Percentiles rank a stretch among this genome's conserved stretches.
Conservation (phyloP, 2,888 invertebrate species). For the Leptinotarsa peninsularis region DNA sequence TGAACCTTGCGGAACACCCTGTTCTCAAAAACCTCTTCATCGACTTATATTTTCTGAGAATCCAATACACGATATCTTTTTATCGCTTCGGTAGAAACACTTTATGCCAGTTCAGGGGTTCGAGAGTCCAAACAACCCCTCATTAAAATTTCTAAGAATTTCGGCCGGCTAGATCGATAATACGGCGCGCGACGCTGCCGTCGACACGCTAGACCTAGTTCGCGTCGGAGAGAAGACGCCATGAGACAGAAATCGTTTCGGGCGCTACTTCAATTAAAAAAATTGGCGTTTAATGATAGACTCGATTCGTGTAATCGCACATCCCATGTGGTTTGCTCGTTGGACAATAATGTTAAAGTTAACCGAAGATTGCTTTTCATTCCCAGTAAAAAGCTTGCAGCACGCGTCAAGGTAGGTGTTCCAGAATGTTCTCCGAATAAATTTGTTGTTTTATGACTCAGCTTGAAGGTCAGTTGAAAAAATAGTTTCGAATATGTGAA, state of each 20-base stretch:
- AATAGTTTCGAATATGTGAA: too few species aligned
- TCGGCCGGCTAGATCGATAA: slow-evolving; percentile 39
- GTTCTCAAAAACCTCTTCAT: too few species aligned
- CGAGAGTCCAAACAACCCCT: background rate
- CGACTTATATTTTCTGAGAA: too few species aligned
- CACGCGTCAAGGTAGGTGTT: slow-evolving; percentile 26
- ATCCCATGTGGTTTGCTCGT: background rate
- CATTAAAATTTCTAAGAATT: slow-evolving; percentile 22
- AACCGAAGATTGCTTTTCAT: slow-evolving; percentile 12
- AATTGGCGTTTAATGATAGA: slow-evolving; percentile 22
- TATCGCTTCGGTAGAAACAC: too few species aligned
- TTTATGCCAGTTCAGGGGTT: too few species aligned
- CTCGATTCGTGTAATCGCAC: slow-evolving; percentile 29
- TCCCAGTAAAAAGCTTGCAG: slow-evolving; percentile 9
- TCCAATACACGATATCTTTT: too few species aligned
- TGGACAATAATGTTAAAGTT: slow-evolving; percentile 1
- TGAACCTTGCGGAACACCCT: too few species aligned
- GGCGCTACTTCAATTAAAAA: slow-evolving; percentile 33
- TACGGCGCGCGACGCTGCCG: slow-evolving; percentile 32
- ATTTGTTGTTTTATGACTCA: background rate
- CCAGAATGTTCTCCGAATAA: background rate
- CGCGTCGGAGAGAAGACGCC: slow-evolving; percentile 35
- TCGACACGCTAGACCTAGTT: slow-evolving; percentile 42
- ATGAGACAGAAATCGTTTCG: slow-evolving; percentile 42
- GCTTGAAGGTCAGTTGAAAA: background rate